These are phyloP conservation scores for Actinostola sp. DNA, from an alignment of 92 coral and sea anemone genomes.

Conservation along the genomic window DNA sequence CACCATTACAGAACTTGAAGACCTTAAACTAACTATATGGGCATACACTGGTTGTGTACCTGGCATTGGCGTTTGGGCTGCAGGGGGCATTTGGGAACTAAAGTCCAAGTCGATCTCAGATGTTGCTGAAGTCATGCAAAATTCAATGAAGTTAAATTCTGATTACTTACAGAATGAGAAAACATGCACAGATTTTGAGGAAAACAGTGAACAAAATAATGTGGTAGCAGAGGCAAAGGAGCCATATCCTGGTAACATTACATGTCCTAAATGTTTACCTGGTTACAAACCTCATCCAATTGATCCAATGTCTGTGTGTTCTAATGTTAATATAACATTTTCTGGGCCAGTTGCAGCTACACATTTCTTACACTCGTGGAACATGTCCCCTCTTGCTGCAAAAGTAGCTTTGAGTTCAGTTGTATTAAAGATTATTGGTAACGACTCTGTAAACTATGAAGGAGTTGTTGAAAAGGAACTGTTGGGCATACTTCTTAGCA, in stretches of 20 bases:
- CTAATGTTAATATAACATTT: neutral
- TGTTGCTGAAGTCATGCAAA: conserved; percentile 56
- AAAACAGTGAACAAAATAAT: neutral
- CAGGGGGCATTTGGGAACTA: conserved; percentile 79
- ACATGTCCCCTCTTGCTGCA: conserved; percentile 61
- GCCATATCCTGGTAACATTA: neutral
- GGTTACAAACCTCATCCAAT: neutral
- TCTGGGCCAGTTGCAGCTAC: conserved; percentile 45
- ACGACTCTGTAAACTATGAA: conserved; percentile 19
- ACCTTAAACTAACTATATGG: conserved; percentile 54
- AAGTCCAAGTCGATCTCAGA: conserved; percentile 64
- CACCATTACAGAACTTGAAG: conserved; percentile 52
- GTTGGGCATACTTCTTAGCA: conserved; percentile 57
- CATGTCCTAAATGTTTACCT: neutral
- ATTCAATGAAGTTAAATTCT: conserved; percentile 10
- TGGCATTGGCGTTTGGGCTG: conserved; percentile 71
- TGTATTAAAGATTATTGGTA: conserved; percentile 34
- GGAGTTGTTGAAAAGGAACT: conserved; percentile 43
- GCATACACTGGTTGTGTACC: conserved; percentile 40
- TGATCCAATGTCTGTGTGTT: conserved; percentile 8
- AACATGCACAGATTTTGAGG: neutral
- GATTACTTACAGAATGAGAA: neutral
- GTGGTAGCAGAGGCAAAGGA: neutral
- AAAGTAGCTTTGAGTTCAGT: conserved; percentile 74
- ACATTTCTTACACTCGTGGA: conserved; percentile 63